Conservation (phyloP, 2,797 vertebrate species). For the Cirrhinus mrigala region DNA sequence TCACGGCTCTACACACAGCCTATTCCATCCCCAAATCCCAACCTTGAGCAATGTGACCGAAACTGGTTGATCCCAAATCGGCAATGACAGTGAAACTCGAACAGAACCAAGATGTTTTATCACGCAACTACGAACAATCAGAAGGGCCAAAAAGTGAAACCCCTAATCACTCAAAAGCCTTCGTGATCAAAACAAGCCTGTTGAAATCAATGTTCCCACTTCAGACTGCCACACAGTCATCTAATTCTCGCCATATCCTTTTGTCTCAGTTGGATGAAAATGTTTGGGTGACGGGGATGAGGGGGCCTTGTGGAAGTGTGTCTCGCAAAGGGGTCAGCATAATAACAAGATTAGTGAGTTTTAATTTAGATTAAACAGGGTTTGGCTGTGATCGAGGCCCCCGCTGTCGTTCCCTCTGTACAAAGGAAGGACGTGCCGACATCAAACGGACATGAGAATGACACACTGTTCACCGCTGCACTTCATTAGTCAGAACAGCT, state of each 20-base stretch:
- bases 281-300: constrained; percentile 60
- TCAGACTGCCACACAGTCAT: background rate
- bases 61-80: background rate
- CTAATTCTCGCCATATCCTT: constrained; percentile 35
- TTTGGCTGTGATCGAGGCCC: constrained; percentile 64
- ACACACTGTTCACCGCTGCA: constrained; percentile 65
- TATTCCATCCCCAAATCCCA: constrained; percentile 26
- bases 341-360: constrained; percentile 75
- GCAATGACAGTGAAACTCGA: background rate
- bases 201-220: constrained; percentile 14
- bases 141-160: constrained; percentile 42
- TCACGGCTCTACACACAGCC: constrained; percentile 37
- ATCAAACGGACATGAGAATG: constrained; percentile 70
- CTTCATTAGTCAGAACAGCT: constrained; percentile 71
- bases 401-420: constrained; percentile 60
- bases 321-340: constrained; percentile 66
- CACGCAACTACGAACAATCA: background rate
- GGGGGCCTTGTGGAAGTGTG: constrained; percentile 64
- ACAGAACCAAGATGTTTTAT: background rate
- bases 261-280: constrained; percentile 64
- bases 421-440: constrained; percentile 68
- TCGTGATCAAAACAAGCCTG: constrained; percentile 26
- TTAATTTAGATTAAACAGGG: constrained; percentile 77
- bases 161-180: constrained; percentile 22
- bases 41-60: constrained; percentile 25